A percentile compares a stretch with the other conserved stretches of the same genome.
Conservation (phyloP, 2,797 vertebrate species). For the Centroberyx gerrardi region DNA sequence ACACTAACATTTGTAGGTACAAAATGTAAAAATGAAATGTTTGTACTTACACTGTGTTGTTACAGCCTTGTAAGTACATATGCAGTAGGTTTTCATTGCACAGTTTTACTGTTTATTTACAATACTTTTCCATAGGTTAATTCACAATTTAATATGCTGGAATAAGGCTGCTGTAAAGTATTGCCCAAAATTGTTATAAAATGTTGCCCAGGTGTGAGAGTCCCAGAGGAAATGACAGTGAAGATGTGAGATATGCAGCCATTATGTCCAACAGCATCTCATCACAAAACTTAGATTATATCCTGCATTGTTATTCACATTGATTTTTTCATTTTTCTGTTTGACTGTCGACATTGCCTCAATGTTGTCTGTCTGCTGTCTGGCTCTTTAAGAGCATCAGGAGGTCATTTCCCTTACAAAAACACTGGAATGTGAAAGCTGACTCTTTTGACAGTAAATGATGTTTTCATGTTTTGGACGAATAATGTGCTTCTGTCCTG, state of each 20-base stretch:
- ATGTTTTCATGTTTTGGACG: background rate
- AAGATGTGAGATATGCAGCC: too few species aligned
- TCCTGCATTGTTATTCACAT: background rate
- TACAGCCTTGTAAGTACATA: background rate
- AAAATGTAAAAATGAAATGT: background rate
- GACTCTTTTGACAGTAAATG: background rate
- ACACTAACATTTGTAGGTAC: background rate
- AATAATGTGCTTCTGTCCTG: background rate
- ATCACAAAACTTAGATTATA: too few species aligned
- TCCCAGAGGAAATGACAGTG: background rate
- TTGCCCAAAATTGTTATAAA: background rate
- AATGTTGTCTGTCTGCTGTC: background rate
- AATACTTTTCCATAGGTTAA: background rate
- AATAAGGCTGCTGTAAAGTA: too few species aligned
- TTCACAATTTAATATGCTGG: too few species aligned
- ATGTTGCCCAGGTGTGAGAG: background rate
- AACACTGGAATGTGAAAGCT: slow-evolving; percentile 11
- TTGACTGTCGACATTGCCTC: too few species aligned
- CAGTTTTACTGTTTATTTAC: slow-evolving; percentile 1
- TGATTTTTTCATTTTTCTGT: slow-evolving; percentile 1
- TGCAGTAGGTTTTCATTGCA: background rate
- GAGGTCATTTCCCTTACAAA: slow-evolving; percentile 16
- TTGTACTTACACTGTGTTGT: background rate
- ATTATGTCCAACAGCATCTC: too few species aligned
- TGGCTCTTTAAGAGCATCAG: background rate